Percentiles rank a stretch among this genome's conserved stretches.
Conservation (phyloP, 2,888 invertebrate genomes). For the Tromatobia lineatoria region DNA sequence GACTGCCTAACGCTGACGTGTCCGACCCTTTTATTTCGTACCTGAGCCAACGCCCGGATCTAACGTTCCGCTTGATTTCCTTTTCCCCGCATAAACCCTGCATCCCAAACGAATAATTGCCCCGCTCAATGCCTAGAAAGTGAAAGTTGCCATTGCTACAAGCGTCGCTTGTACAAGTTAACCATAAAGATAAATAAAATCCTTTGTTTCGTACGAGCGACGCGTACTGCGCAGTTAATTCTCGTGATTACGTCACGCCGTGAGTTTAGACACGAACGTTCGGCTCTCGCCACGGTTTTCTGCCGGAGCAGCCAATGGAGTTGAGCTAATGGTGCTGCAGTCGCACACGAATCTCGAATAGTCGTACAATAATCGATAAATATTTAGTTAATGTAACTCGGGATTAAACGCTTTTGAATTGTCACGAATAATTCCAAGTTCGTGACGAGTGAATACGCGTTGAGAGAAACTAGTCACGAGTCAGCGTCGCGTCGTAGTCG, state of each 20-base stretch:
- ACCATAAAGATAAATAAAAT: background rate
- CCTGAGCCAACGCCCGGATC: conserved; percentile 32
- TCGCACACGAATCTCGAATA: conserved; percentile 17
- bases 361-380: background rate
- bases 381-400: background rate
- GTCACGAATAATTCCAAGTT: background rate
- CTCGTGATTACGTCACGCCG: conserved; percentile 70
- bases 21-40: background rate
- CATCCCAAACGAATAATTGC: background rate
- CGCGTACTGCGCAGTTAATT: conserved; percentile 69
- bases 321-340: conserved; percentile 16
- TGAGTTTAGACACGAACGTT: conserved; percentile 59
- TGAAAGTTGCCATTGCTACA: background rate
- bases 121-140: background rate
- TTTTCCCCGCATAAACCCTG: background rate
- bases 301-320: background rate
- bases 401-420: background rate
- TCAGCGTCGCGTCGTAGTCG: conserved; percentile 19
- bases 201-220: background rate
- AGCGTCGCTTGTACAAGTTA: conserved; percentile 4
- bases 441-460: background rate
- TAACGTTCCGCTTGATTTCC: background rate
- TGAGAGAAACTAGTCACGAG: conserved; percentile 1
- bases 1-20: conserved; percentile 25
- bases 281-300: conserved; percentile 2